Base-by-base conservation (phyloP, 1,140 invertebrate genomes). In the Philotrypesis tridentata region DNA sequence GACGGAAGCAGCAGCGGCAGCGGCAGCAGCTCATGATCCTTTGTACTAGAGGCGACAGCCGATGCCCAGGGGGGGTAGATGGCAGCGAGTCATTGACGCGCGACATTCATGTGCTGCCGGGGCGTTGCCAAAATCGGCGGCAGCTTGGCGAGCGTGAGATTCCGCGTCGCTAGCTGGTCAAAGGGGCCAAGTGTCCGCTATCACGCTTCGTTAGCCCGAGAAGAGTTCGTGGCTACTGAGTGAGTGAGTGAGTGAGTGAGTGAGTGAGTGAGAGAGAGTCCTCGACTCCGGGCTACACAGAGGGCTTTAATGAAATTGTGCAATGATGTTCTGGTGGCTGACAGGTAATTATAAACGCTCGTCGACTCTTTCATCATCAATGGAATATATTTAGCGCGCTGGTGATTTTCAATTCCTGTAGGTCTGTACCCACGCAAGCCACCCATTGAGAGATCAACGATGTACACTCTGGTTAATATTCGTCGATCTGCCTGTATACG, bases 241-340 rank as follows among this genome's bases (percentile, higher is more conserved):
- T 43, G n/a, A n/a, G n/a, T n/a, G n/a, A n/a, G n/a, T n/a, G n/a
- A n/a, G n/a, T n/a, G n/a, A n/a, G n/a, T n/a, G n/a, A n/a, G n/a
- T n/a, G n/a, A n/a, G n/a, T 2, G 27, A 67, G 63, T 14, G 63
- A 11, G 23, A 67, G 5, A 25, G 29, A 27, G 29, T 17, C 5
- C 61, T n/a, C 31, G 74, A 27, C 9, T 21, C 2, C 37, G n/a
- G n/a, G 68, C 23, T 67, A 37, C 33, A 37, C 33, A 48, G 48
- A 17, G 43, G 5, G 17, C 84, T 89, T n/a, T 90, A 91, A 90
- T 90, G 89, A 91, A 90, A 89, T 88, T 88, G 87, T 87, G 86
- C 87, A 88, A 88, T 90, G 89, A 91, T 90, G 90, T 91, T 89
- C 90, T 89, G 87, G 65, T 88, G 85, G 87, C 85, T 89, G 89